phyloP scores from a whole-genome alignment of 1,140 invertebrate species.

The Megalopta genalis region DNA sequence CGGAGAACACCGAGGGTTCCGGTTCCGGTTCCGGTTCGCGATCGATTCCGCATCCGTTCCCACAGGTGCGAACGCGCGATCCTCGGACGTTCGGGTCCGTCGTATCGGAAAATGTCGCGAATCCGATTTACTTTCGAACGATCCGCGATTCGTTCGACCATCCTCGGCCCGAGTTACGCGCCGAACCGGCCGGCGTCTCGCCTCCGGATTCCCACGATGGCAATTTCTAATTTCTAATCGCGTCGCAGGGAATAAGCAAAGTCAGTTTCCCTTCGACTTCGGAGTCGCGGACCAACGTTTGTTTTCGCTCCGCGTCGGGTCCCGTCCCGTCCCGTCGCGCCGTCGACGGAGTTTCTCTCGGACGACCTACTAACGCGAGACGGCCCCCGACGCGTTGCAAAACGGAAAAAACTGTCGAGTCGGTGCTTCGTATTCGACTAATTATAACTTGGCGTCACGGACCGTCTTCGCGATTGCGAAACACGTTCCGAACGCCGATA shows the following conservation, averaged over 20 bases:
- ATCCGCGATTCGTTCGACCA: too few species aligned
- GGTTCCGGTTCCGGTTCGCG: background rate
- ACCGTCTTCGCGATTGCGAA: background rate
- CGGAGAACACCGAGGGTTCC: background rate
- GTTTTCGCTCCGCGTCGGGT: background rate
- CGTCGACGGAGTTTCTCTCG: background rate
- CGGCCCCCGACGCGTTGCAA: background rate
- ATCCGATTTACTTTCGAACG: too few species aligned
- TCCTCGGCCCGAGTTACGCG: too few species aligned
- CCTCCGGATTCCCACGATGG: too few species aligned
- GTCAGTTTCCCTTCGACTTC: background rate
- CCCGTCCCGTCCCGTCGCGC: background rate
- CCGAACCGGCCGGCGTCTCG: too few species aligned
- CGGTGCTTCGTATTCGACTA: background rate
- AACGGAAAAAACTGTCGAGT: background rate
- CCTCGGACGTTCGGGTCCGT: background rate
- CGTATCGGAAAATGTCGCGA: too few species aligned
- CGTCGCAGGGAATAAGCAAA: too few species aligned
- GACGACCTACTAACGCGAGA: background rate
- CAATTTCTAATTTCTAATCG: too few species aligned
- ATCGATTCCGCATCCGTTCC: background rate
- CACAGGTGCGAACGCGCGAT: background rate
- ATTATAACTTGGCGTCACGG: constrained; percentile 11
- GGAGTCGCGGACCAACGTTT: background rate
- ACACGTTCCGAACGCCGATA: constrained; percentile 6